Conservation (phyloP, 2,113 vertebrate species). For the Phyllostomus hastatus region DNA sequence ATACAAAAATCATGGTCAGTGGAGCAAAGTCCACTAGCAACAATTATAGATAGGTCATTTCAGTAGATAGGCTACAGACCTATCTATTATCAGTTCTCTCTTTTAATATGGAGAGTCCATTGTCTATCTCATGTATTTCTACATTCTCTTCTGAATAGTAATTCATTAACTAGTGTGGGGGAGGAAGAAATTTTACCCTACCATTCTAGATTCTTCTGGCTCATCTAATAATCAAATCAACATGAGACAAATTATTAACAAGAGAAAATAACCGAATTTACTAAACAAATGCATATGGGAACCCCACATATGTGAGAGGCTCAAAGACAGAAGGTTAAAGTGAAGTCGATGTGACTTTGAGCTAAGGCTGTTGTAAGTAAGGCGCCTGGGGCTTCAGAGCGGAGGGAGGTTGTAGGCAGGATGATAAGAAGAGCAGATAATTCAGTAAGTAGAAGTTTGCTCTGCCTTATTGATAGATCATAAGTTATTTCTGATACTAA, state of each 20-base stretch:
- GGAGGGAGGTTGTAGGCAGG: not conserved
- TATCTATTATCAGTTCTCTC: not conserved
- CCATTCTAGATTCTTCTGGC: not conserved
- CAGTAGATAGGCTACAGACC: not conserved
- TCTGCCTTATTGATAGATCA: not conserved
- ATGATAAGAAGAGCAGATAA: not conserved
- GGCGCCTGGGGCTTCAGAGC: not conserved
- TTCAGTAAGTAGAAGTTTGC: not conserved
- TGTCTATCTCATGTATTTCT: not conserved
- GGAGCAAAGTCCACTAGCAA: not conserved
- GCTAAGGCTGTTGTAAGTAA: not conserved
- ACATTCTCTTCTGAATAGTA: not conserved
- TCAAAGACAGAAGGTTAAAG: not conserved
- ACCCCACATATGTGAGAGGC: not conserved
- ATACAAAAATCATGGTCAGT: not conserved
- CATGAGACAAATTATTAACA: not conserved
- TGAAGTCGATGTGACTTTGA: not conserved
- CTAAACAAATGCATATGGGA: not conserved
- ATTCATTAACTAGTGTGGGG: not conserved
- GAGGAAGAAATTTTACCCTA: not conserved
- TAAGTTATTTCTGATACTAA: too few relatives aligned
- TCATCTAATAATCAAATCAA: not conserved
- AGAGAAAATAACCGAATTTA: not conserved
- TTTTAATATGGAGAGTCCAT: not conserved
- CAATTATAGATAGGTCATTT: slow-evolving; percentile 30